Evolutionary conservation across 2,888 invertebrate genomes (phyloP), one percentile per base, ranked within the genome.

Genomic region (Tenthredo mesomela): DNA sequence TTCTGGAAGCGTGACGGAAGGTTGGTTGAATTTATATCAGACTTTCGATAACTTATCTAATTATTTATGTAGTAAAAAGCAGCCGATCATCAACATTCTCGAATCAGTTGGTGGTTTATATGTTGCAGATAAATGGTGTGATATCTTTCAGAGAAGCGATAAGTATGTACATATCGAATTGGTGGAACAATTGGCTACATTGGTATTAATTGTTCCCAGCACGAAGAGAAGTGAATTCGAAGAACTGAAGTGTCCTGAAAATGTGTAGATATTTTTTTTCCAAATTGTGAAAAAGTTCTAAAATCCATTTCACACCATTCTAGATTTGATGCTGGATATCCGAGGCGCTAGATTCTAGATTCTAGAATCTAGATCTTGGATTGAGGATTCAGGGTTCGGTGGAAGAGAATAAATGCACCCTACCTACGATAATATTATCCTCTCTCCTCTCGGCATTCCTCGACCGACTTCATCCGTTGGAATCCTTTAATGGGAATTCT

Each of bases 401-500:
- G 77, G 83, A 77, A 85, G 78, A 15, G 40, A 47, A 82, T 84
- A 73, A 85, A 84, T 85, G 87, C 84, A 77, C 82, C 80, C 71
- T 80, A 84, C 85, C 75, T 33, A 83, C 85, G 86, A 89, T 88
- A 88, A 89, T 87, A 88, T 88, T 87, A 86, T 86, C 84, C 83
- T 78, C 78, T 75, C 58, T 83, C 33, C 83, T 85, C 84, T 71
- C 78, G 84, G 70, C 18, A 70, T 83, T 83, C 82, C 82, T 61
- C 29, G 82, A 83, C 82, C 70, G 47, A 84, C 61, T 85, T 88
- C 84, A 87, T 88, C 87, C 87, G 88, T 88, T 88, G 87, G 88
- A 88, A 88, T 88, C 89, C 87, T 87, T 87, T 88, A 89, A 88
- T 87, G 86, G 87, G 85, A 85, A 89, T 89, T 87, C 85, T 86